Evolutionary conservation across 2,888 invertebrate genomes (phyloP), one percentile per base, ranked within the genome.

Genomic region (Bellardia bayeri): DNA sequence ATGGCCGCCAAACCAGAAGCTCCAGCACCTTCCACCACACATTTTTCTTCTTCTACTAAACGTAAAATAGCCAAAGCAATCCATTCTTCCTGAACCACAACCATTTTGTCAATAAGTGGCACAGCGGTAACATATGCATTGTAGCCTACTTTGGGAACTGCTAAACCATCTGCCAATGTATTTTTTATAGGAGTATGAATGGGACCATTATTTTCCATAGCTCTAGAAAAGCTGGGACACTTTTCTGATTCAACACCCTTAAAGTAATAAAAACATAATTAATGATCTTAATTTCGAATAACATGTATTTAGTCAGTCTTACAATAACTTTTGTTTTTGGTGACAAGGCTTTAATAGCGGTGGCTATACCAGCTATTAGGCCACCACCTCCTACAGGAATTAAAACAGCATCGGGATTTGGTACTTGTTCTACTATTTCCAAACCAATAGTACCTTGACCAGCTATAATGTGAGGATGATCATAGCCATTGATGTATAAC

Each of bases 371-470:
- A 0, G 99, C 98, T 76, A 99, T 95, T 2, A 99, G 94, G 0
- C 99, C 99, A n/a, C 98, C 99, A 5, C 94, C 94, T 0, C 99
- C 99, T 0, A 98, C 97, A 0, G 99, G 99, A 16, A 99, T 96
- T 30, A 99, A 94, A 42, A 98, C 96, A 0, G 98, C 98, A 93
- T 99, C 98, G 14, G 98, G 95, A 82, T 97, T 95, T 0, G 96
- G 95, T 1, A 98, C 97, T 93, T 99, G 98, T 91, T 98, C 98
- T 37, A 98, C 93, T 85, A 99, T 98, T 94, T 99, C 99, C 90
- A 99, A 94, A 0, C 98, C 99, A 91, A 98, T 95, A 0, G 99
- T 99, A 11, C 99, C 99, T 93, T 98, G 98, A 0, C 99, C 99
- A 0, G 98, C 98, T 95, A 99, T 96, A 88, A 99, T 98, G 92